Evolutionary conservation across 2,888 invertebrate genomes (phyloP), one percentile per base, ranked within the genome.

Genomic region (Liposcelis brunnea): DNA sequence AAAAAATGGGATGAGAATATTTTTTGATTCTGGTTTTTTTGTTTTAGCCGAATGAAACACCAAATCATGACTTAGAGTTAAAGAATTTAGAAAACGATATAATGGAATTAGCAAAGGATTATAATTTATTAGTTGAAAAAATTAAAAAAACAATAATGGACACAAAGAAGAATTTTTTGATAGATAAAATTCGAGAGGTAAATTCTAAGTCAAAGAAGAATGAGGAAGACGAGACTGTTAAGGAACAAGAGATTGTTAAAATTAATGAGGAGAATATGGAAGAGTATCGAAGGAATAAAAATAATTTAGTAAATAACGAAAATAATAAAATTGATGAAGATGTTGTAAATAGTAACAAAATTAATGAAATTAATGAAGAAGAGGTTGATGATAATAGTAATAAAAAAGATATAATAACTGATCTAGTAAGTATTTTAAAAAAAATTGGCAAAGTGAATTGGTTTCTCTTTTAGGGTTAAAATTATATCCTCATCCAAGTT

Each of bases 71-170:
- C 4, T 26, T 26, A 26, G 26, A 26, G 8, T 26, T 26, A 26
- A 26, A 26, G 8, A 26, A 26, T 26, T 26, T 26, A 26, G 26
- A 26, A 8, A 26, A 26, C 26, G 8, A 26, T 8, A 26, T 26
- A 6, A 26, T 26, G 26, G 26, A 4, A 26, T 26, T 26, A 26
- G 8, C 26, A 26, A 26, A 26, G 26, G 26, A 26, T 26, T 26
- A 26, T 26, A 42, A 42, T 42, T 19, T 26, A 21, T 12, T 10
- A 21, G 31, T 42, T 42, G n/a, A 12, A 42, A 19, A 42, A 42
- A 42, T 42, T 31, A 10, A 42, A 42, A n/a, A 26, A 14, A 19
- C 42, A 21, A 26, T 21, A 26, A 11, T 42, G 21, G 21, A 42
- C 14, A 26, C 31, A 26, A 42, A 31, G 21, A 10, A 42, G 19